phyloP scores from a whole-genome alignment of 2,797 vertebrate species.

The Danio kyathit region DNA sequence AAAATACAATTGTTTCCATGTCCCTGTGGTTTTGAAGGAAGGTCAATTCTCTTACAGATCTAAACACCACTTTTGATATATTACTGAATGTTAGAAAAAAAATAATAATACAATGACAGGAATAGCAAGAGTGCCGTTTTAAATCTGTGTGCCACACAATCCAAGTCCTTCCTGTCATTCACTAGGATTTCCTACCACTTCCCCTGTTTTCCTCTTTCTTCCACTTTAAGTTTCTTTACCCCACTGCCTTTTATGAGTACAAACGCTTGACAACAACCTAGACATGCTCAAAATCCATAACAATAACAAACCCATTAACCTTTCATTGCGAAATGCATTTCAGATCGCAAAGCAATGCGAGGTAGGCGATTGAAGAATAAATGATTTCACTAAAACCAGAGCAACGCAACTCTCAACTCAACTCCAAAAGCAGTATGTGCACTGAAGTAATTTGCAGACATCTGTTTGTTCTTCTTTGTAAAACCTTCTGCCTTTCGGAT shows the following conservation, averaged over 20 bases:
- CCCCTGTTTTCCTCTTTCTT: not conserved
- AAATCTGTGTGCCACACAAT: not conserved
- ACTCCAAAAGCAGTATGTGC: not conserved
- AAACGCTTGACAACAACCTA: not conserved
- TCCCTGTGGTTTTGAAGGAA: slow-evolving; percentile 39
- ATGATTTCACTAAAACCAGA: not conserved
- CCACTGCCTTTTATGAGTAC: slow-evolving; percentile 7
- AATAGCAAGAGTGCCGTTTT: slow-evolving; percentile 6
- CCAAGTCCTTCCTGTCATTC: slow-evolving; percentile 56
- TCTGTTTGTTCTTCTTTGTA: slow-evolving; percentile 24
- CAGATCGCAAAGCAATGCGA: not conserved
- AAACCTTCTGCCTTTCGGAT: slow-evolving; percentile 24
- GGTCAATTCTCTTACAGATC: slow-evolving; percentile 20
- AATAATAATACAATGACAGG: slow-evolving; percentile 34
- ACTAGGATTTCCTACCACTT: slow-evolving; percentile 45
- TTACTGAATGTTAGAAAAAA: slow-evolving; percentile 10
- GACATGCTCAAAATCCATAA: not conserved
- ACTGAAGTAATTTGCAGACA: slow-evolving; percentile 9
- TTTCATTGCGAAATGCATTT: not conserved
- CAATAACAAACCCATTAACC: not conserved
- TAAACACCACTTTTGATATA: slow-evolving; percentile 1
- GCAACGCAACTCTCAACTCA: not conserved
- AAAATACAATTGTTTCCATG: not conserved
- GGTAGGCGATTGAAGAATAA: not conserved
- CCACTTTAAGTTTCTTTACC: not conserved